phyloP scores from a whole-genome alignment of 2,113 vertebrate genomes.

The Silurus asotus region DNA sequence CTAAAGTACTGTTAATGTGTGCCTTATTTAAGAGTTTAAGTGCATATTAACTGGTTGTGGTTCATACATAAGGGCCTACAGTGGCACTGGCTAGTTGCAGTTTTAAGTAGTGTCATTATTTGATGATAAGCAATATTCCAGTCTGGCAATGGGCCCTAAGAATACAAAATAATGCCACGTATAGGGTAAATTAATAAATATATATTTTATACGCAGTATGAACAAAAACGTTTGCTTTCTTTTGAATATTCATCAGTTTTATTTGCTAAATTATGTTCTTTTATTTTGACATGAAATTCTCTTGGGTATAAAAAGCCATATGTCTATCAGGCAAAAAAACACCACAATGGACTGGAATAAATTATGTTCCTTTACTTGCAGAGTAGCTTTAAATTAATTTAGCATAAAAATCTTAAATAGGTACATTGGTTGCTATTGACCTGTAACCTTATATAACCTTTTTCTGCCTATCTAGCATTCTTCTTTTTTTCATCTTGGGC shows the following conservation, averaged over 20 bases:
- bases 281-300: neutral
- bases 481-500: neutral
- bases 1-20: conserved; percentile 5
- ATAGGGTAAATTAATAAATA: neutral
- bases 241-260: neutral
- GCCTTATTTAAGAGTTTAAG: conserved; percentile 6
- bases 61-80: conserved; percentile 28
- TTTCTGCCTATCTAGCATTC: neutral
- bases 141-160: neutral
- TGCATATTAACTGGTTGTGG: conserved; percentile 31
- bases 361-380: neutral
- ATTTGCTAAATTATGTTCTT: neutral
- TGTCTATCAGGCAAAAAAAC: neutral
- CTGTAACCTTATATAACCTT: neutral
- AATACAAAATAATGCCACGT: conserved; percentile 17
- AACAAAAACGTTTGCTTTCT: neutral
- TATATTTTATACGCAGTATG: neutral
- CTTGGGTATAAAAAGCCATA: conserved; percentile 10
- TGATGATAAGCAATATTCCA: conserved; percentile 27
- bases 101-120: conserved; percentile 30
- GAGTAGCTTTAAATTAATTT: neutral
- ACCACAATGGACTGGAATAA: neutral
- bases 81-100: conserved; percentile 10
- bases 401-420: neutral
- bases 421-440: neutral